A percentile compares a stretch with the other conserved stretches of the same genome.
phyloP scores from a whole-genome alignment of 1,140 invertebrate species.

The Penaeus vannamei region DNA sequence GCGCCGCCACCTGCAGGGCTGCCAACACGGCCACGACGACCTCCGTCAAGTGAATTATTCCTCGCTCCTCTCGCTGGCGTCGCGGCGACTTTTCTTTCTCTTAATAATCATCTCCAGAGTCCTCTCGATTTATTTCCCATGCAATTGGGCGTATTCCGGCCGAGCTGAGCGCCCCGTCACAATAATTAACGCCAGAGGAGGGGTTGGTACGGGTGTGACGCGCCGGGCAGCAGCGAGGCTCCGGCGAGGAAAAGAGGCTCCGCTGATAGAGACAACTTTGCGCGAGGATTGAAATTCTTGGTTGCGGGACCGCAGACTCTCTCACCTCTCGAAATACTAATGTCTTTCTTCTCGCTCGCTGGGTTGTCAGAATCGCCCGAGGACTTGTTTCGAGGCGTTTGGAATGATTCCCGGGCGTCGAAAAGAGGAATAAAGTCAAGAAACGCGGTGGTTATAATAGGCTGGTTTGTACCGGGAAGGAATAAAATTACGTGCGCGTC shows the following conservation, averaged over 20 bases:
- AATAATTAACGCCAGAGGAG: not conserved
- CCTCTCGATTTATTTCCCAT: too few species aligned
- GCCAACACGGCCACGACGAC: not conserved
- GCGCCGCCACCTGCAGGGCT: conserved; percentile 37
- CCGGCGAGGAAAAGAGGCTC: conserved; percentile 13
- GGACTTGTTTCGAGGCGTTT: not conserved
- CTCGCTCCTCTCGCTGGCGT: not conserved
- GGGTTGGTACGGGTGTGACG: conserved; percentile 53
- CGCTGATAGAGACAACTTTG: conserved; percentile 52
- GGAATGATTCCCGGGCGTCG: too few species aligned
- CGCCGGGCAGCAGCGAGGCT: conserved; percentile 25
- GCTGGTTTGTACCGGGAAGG: conserved; percentile 5
- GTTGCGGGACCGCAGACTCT: conserved; percentile 55
- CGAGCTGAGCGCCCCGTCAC: not conserved
- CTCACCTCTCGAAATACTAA: not conserved
- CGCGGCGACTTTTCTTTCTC: not conserved
- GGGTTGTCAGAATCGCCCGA: not conserved
- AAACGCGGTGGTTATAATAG: too few species aligned
- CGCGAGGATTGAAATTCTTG: conserved; percentile 58
- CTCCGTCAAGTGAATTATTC: too few species aligned
- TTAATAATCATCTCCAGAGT: not conserved
- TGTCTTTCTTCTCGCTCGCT: too few species aligned
- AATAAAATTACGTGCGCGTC: conserved; percentile 43
- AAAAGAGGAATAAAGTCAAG: too few species aligned
- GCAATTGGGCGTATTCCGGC: not conserved